Base-by-base conservation (phyloP, 1,140 invertebrate species). In the Oryzaephilus surinamensis region DNA sequence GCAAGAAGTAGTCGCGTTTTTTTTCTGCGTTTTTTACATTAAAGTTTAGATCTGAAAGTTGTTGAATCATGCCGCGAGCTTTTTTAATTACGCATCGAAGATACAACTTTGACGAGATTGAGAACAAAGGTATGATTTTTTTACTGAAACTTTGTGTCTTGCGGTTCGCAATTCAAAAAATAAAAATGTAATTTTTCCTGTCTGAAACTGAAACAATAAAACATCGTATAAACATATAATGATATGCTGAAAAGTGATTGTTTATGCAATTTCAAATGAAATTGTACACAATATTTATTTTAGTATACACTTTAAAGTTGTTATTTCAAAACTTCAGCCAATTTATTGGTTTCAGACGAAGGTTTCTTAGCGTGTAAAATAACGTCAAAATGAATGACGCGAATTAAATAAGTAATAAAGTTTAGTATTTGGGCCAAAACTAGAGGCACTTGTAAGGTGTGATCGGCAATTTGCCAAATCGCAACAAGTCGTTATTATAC, bases 21-120 rank as follows among this genome's bases (percentile, higher is more conserved):
- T n/a, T n/a, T n/a, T n/a, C n/a, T n/a, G n/a, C n/a, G n/a, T n/a
- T n/a, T n/a, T n/a, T n/a, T n/a, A n/a, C n/a, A n/a, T n/a, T n/a
- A n/a, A n/a, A n/a, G n/a, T n/a, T n/a, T n/a, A n/a, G n/a, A n/a
- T n/a, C n/a, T n/a, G n/a, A n/a, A n/a, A n/a, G n/a, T n/a, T n/a
- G n/a, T n/a, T n/a, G n/a, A n/a, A n/a, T n/a, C n/a, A 71, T 71
- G 69, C 69, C 69, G 30, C 57, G 67, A 50, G 65, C 69, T 17
- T 71, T 71, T 48, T 59, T 71, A 15, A 62, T 70, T 43, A 70
- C 66, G 4, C 64, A 71, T 46, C 59, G 62, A 8, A 51, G 67
- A 8, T 71, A 70, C 54, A 62, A 65, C 45, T 40, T 46, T 19
- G 52, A 58, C 19, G 57, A 54, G 14, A 52, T 47, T 32, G 50